These are phyloP conservation scores for Ophioninae sp. DNA, from an alignment of 2,888 invertebrate species.

Conservation along the genomic window DNA sequence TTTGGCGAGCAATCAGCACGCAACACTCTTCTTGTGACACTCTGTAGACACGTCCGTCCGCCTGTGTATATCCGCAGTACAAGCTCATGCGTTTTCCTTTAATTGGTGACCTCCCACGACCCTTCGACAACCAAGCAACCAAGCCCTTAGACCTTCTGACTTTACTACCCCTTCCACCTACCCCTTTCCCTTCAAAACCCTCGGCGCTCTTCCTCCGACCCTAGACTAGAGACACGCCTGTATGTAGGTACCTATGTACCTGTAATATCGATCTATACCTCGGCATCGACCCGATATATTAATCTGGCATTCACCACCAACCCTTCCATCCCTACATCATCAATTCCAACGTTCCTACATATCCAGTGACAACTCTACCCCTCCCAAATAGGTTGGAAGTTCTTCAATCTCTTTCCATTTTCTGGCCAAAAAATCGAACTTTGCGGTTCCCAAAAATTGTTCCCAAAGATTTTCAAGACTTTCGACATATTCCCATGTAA, in stretches of 20 bases:
- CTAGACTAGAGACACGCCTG: slow-evolving; percentile 28
- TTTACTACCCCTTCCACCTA: neutral
- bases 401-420: neutral
- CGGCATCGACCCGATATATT: slow-evolving; percentile 42
- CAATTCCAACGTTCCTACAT: slow-evolving; percentile 6
- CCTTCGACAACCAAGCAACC: slow-evolving; percentile 32
- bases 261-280: slow-evolving; percentile 28
- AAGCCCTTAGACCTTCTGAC: slow-evolving; percentile 39
- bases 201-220: neutral
- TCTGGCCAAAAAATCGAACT: too few relatives aligned
- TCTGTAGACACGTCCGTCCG: neutral
- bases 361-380: neutral
- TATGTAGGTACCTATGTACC: slow-evolving; percentile 7
- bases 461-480: too few relatives aligned
- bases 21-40: neutral
- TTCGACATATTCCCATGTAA: too few relatives aligned
- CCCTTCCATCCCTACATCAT: neutral
- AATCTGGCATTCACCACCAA: slow-evolving; percentile 20
- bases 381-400: neutral
- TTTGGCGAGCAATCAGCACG: neutral
- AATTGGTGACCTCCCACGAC: slow-evolving; percentile 64
- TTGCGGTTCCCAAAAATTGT: too few relatives aligned
- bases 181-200: neutral
- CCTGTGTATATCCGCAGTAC: slow-evolving; percentile 3
- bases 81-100: slow-evolving; percentile 60